A percentile compares a stretch with the other conserved stretches of the same genome.
Conservation (phyloP, 1,140 invertebrate species). For the Zaprionus davidi region DNA sequence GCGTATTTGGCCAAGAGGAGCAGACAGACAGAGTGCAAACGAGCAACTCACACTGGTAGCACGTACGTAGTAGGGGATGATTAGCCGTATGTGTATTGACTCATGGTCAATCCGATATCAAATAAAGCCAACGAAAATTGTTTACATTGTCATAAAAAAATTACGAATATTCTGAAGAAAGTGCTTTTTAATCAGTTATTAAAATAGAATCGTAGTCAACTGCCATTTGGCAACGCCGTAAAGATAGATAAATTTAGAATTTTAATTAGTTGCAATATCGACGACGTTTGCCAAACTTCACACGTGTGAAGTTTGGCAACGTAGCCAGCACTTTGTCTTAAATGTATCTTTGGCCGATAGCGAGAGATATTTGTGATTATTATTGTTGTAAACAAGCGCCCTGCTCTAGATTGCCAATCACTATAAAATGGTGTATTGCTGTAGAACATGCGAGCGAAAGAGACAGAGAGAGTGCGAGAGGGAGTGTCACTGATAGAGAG, state of each 20-base stretch:
- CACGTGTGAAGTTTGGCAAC: constrained; percentile 25
- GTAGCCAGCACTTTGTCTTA: background rate
- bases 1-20: constrained; percentile 17
- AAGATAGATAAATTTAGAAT: background rate
- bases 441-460: constrained; percentile 25
- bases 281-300: constrained; percentile 8
- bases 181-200: constrained; percentile 6
- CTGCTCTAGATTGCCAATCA: constrained; percentile 52
- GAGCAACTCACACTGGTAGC: constrained; percentile 2
- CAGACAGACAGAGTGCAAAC: constrained; percentile 2
- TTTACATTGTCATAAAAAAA: background rate
- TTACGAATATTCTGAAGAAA: constrained; percentile 4
- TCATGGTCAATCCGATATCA: constrained; percentile 7
- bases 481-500: background rate
- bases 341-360: constrained; percentile 37
- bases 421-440: constrained; percentile 45
- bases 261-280: background rate
- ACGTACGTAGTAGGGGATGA: background rate
- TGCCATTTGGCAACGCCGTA: background rate
- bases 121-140: constrained; percentile 4
- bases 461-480: background rate
- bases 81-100: constrained; percentile 13
- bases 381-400: constrained; percentile 47
- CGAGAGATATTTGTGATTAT: constrained; percentile 36
- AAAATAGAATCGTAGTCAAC: background rate